phyloP scores from a whole-genome alignment of 1,140 invertebrate genomes.

The Schlechtendalia chinensis region DNA sequence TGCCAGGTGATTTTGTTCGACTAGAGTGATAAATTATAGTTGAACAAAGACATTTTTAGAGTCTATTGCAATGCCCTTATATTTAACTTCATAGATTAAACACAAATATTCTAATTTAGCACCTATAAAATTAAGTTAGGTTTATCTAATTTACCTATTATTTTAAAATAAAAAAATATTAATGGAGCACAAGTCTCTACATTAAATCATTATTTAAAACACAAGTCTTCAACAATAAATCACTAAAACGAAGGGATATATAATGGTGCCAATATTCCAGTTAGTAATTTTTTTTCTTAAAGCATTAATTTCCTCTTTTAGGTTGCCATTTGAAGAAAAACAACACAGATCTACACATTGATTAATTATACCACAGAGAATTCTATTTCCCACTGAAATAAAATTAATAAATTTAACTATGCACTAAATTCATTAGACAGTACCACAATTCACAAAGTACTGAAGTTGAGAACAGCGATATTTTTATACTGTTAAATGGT shows the following conservation, averaged over 20 bases:
- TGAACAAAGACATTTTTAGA: no score
- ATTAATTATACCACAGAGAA: not conserved
- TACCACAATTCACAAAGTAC: no score
- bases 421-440: not conserved
- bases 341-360: not conserved
- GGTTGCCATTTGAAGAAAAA: not conserved
- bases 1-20: not conserved
- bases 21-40: no score
- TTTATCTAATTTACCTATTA: no score
- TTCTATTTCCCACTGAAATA: not conserved
- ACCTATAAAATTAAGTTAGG: no score
- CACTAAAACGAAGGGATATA: not conserved
- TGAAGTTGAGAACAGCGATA: no score
- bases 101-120: no score
- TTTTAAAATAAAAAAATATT: not conserved
- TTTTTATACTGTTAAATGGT: no score
- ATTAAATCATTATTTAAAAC: not conserved
- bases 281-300: not conserved
- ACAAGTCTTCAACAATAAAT: not conserved
- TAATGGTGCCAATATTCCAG: not conserved
- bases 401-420: not conserved
- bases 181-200: not conserved
- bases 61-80: no score
- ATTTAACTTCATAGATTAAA: no score
- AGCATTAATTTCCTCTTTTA: not conserved